A percentile compares a stretch with the other conserved stretches of the same genome.
These are phyloP conservation scores for Hanleya hanleyi DNA, from an alignment of 2,888 invertebrate species.

Conservation along the genomic window DNA sequence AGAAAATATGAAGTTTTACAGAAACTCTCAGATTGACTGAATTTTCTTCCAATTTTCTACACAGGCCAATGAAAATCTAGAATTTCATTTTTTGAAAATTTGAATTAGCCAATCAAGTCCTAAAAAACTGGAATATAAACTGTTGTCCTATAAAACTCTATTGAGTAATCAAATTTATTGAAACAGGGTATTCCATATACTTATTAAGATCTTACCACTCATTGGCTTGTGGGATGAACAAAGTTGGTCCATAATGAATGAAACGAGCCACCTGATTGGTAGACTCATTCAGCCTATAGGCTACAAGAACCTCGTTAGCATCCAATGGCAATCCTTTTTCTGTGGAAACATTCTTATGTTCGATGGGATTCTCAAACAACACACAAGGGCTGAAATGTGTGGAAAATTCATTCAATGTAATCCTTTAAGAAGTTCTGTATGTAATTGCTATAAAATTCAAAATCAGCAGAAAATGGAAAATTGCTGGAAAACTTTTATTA, in stretches of 20 bases:
- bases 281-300: constrained; percentile 52
- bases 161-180: too few relatives aligned
- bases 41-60: too few relatives aligned
- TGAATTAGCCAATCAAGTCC: too few relatives aligned
- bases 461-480: too few relatives aligned
- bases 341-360: constrained; percentile 51
- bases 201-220: constrained; percentile 70
- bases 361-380: constrained; percentile 55
- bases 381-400: constrained; percentile 57
- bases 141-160: too few relatives aligned
- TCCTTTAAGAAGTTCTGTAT: neutral
- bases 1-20: too few relatives aligned
- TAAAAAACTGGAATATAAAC: too few relatives aligned
- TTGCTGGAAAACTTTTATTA: neutral
- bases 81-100: too few relatives aligned
- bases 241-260: constrained; percentile 65
- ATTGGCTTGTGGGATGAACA: constrained; percentile 63
- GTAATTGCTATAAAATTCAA: too few relatives aligned
- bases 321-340: constrained; percentile 57
- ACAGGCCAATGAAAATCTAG: too few relatives aligned
- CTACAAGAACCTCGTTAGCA: constrained; percentile 67
- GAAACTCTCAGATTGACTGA: too few relatives aligned
- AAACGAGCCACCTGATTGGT: constrained; percentile 55
- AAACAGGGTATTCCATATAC: too few relatives aligned
- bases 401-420: neutral